Evolutionary conservation across 2,888 invertebrate genomes (phyloP).

Genomic region (Eudasyphora cyanicolor): DNA sequence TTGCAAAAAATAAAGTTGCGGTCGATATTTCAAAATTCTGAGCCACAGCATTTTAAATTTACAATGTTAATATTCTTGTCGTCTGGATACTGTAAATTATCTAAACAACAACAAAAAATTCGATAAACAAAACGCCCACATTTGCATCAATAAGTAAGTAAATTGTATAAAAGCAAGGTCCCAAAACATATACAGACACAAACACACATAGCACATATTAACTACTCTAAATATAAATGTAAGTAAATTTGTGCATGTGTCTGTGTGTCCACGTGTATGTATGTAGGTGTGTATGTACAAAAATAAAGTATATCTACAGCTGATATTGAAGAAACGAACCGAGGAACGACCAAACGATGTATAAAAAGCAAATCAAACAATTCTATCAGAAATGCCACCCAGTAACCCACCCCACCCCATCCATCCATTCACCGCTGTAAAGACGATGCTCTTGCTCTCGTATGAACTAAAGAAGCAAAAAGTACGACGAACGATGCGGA

Average conservation of each 20-base stretch:
- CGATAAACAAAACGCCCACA: conserved; percentile 49
- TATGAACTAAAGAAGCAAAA: not conserved
- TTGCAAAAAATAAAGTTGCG: no score
- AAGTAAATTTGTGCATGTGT: not conserved
- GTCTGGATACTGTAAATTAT: not conserved
- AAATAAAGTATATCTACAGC: conserved; percentile 21
- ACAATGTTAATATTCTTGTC: no score
- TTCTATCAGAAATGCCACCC: not conserved
- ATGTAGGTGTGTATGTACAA: not conserved
- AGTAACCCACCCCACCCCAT: not conserved
- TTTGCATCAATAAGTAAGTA: conserved; percentile 44
- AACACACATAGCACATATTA: not conserved
- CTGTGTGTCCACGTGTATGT: not conserved
- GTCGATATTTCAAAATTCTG: no score
- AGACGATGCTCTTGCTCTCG: not conserved
- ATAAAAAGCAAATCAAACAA: conserved; percentile 16
- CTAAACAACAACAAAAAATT: conserved; percentile 25
- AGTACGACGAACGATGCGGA: not conserved
- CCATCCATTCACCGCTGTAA: no score
- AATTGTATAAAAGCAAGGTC: conserved; percentile 29
- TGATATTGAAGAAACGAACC: conserved; percentile 9
- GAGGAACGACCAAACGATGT: not conserved
- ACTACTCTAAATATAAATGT: conserved; percentile 5
- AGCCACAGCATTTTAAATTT: not conserved
- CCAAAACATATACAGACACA: not conserved